Base-by-base conservation (phyloP, 2,113 vertebrate genomes). In the Scomber scombrus region DNA sequence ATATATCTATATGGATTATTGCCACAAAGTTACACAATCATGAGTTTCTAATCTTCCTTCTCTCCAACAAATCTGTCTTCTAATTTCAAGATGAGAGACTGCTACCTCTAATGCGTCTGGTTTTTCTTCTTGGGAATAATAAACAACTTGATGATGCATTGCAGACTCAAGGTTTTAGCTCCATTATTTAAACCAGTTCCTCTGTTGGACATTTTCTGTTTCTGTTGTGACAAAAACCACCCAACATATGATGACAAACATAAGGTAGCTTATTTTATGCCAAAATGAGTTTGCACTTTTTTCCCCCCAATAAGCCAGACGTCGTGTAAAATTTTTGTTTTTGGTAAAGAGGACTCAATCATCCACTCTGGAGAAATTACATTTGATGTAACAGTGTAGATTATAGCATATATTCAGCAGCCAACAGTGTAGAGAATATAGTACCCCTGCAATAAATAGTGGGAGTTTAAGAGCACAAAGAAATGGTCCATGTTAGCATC, bases 381-480 rank as follows among this genome's bases (percentile, higher is more conserved):
- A 47, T 15, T 56, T 23, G 47, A 72, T 55, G 34, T n/a, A 57
- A 63, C 43, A 21, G 57, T 40, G 34, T 40, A 40, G 34, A 40
- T 9, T 40, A 40, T 40, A 40, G 9, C 9, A 40, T 73, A 29
- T 82, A 82, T 66, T 63, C 45, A 54, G 61, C 40, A 71, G 79
- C 82, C 86, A 72, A 84, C 84, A 55, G 50, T 31, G 34, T 40
- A 40, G 34, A 40, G 34, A 62, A 69, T 84, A 55, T 54, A n/a
- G n/a, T n/a, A n/a, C 34, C 23, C 26, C 57, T 62, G 56, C 58
- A 74, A 78, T 89, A 80, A 73, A 81, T 78, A 64, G 54, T 34
- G 34, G 15, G 77, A 60, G 29, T 61, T 61, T 55, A 60, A 71
- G 54, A 52, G 73, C 58, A 21, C 52, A 26, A 64, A 64, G 57